Base-by-base conservation (phyloP, 2,888 invertebrate species). In the Melolontha melolontha region DNA sequence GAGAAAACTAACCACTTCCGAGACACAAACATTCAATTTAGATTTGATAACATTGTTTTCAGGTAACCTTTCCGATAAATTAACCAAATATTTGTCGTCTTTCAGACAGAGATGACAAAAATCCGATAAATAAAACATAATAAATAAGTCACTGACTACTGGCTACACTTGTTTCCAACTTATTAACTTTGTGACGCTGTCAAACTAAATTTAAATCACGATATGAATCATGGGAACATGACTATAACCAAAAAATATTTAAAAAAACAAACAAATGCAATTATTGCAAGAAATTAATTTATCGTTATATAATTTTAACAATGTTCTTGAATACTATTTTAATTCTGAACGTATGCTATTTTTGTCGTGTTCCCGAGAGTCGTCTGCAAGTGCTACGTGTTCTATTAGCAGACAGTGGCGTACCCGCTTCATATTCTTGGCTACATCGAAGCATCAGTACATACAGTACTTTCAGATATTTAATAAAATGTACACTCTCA, bases 61-160 rank as follows among this genome's bases (percentile, higher is more conserved):
- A 59, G 80, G 79, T 72, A 81, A 79, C 67, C 79, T 79, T 68
- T 80, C 79, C 52, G 79, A 79, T 70, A 82, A 74, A 75, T 83
- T 80, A 71, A 79, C 79, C 40, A 82, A 76, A 70, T 78, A 75
- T 72, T 79, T 79, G 71, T 81, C 81, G 67, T 79, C 77, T 74
- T 81, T 79, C 51, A 83, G 76, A 72, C 83, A 83, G 39, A 81
- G 79, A 67, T 81, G 80, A 78, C 82, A 83, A 73, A 82, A 82
- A 74, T 81, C 79, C 65, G 80, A 79, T 72, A 82, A 75, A 54
- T 78, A 79, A 75, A 77, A 81, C 81, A 81, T 82, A 51, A 50
- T 41, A 39, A 51, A 50, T 41, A 39, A 51, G 22, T 16, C 16
- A 10, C 22, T 27, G 27, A n/a, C 44, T 44, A 10, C 22, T 27